A percentile compares a stretch with the other conserved stretches of the same genome.
phyloP scores from a whole-genome alignment of 1,140 invertebrate species.

The Piezodorus guildinii region DNA sequence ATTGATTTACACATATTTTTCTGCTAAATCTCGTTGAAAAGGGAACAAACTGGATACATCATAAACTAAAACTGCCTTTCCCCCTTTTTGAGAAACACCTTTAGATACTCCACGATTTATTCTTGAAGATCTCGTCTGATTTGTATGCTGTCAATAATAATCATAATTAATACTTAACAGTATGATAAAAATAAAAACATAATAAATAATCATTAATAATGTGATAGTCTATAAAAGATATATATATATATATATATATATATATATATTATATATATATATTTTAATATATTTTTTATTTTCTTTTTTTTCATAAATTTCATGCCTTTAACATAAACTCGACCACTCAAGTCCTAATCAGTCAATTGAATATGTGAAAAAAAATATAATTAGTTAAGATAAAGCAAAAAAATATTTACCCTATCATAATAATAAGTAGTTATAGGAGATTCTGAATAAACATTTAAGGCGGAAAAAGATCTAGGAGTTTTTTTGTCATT shows the following conservation, averaged over 20 bases:
- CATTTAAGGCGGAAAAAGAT: slow-evolving; percentile 58
- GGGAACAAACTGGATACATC: slow-evolving; percentile 65
- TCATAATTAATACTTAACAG: too few species aligned
- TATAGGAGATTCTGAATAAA: slow-evolving; percentile 35
- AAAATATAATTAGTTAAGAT: too few species aligned
- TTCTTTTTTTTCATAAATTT: too few species aligned
- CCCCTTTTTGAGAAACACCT: slow-evolving; percentile 29
- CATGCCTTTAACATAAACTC: too few species aligned
- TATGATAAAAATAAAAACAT: too few species aligned
- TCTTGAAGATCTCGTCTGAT: slow-evolving; percentile 2
- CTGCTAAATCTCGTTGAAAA: slow-evolving; percentile 63
- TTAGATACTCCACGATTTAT: slow-evolving; percentile 17
- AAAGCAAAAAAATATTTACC: slow-evolving; percentile 36
- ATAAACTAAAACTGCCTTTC: slow-evolving; percentile 61
- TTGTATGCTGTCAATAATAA: not conserved
- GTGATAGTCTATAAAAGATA: too few species aligned
- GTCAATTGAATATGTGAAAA: too few species aligned
- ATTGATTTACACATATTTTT: slow-evolving; percentile 65
- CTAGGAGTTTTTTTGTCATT: slow-evolving; percentile 57
- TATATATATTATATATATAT: too few species aligned
- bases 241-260: too few species aligned
- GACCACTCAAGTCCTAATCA: too few species aligned
- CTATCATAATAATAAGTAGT: slow-evolving; percentile 68
- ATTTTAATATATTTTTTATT: too few species aligned
- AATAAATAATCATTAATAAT: too few species aligned